Percentiles rank a stretch among this genome's conserved stretches.
Evolutionary conservation across 2,113 vertebrate genomes (phyloP).

Genomic region (Hypocryptadius cinnamomeus): DNA sequence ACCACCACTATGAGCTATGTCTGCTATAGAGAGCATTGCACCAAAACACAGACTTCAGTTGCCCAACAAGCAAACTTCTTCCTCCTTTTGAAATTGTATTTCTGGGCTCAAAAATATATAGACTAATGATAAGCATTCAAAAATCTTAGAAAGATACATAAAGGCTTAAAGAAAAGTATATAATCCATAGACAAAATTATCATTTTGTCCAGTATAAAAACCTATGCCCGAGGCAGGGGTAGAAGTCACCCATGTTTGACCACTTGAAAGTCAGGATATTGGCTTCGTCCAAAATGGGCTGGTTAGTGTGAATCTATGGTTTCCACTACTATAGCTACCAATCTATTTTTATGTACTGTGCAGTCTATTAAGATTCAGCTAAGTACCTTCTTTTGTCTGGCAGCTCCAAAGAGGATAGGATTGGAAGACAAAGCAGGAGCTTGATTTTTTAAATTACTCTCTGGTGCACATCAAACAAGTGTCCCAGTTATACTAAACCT

Average conservation of each 20-base stretch:
- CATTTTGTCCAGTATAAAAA: background rate
- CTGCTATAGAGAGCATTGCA: background rate
- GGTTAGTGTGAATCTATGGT: background rate
- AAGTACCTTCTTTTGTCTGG: background rate
- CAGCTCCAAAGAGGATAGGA: background rate
- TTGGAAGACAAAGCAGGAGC: background rate
- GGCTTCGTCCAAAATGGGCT: background rate
- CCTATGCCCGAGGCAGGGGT: accelerated
- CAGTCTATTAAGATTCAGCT: background rate
- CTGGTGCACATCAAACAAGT: background rate
- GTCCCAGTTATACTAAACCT: background rate
- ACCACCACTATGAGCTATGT: background rate
- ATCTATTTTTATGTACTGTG: background rate
- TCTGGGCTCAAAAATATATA: background rate
- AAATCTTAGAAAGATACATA: background rate
- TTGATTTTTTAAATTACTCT: background rate
- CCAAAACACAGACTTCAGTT: background rate
- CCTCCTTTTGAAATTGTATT: background rate
- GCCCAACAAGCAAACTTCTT: background rate
- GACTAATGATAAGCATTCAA: background rate
- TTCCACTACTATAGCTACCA: background rate
- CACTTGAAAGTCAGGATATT: background rate
- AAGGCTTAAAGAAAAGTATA: background rate
- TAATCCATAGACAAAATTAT: background rate
- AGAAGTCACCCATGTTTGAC: background rate